Evolutionary conservation across 2,888 invertebrate genomes (phyloP).

Genomic region (Caenorhabditis auriculariae): DNA sequence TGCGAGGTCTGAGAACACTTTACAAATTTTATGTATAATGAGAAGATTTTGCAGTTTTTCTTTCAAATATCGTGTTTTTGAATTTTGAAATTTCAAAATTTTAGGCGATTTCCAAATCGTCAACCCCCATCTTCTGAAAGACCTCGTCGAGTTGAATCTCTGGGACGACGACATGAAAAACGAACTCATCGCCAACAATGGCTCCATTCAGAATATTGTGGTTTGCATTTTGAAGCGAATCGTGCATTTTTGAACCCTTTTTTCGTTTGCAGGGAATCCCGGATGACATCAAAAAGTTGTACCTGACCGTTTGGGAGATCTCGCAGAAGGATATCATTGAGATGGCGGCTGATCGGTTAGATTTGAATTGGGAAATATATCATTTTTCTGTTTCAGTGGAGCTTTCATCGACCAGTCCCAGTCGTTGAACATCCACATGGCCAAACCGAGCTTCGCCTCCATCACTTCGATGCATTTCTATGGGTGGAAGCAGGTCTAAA

Average conservation of each 20-base stretch:
- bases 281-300: slow-evolving; percentile 66
- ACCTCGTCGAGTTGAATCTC: slow-evolving; percentile 83
- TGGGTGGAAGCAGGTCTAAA: slow-evolving; percentile 80
- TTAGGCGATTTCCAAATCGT: slow-evolving; percentile 71
- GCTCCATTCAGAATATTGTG: slow-evolving; percentile 77
- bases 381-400: slow-evolving; percentile 74
- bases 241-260: background rate
- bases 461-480: slow-evolving; percentile 97
- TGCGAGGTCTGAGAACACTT: no score
- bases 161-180: slow-evolving; percentile 97
- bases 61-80: no score
- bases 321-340: slow-evolving; percentile 78
- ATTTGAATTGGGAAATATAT: background rate
- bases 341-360: slow-evolving; percentile 66
- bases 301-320: slow-evolving; percentile 69
- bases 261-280: slow-evolving; percentile 41
- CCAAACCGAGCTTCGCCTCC: slow-evolving; percentile 87
- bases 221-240: slow-evolving; percentile 7
- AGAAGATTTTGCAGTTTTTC: no score
- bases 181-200: slow-evolving; percentile 83
- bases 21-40: no score
- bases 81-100: background rate
- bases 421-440: slow-evolving; percentile 94
- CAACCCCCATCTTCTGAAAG: slow-evolving; percentile 89
- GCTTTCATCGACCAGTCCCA: slow-evolving; percentile 99